Percentiles rank a stretch among this genome's conserved stretches.
These are phyloP conservation scores for Spea multiplicata DNA, from an alignment of 2,113 vertebrate species.

Conservation along the genomic window DNA sequence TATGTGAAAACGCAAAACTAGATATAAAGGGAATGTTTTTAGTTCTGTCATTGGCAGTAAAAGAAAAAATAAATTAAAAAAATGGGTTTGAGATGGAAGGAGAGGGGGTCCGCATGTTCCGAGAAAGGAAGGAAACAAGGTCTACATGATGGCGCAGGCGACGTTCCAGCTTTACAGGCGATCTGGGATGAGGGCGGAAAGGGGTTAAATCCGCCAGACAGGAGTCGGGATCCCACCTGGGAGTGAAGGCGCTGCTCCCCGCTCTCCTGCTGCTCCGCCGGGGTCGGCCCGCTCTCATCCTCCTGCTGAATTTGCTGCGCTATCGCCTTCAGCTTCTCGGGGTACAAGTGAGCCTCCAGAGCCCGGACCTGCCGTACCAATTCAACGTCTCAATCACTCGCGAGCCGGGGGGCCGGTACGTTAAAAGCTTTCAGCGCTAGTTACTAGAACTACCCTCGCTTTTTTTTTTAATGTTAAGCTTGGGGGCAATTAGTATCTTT, in stretches of 20 bases:
- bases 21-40: too few species aligned
- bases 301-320: constrained; percentile 90
- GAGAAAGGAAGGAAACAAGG: neutral
- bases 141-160: too few species aligned
- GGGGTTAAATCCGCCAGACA: neutral
- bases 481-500: too few species aligned
- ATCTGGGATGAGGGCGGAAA: neutral
- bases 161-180: too few species aligned
- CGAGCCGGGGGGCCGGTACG: too few species aligned
- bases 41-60: too few species aligned
- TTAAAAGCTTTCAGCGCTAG: too few species aligned
- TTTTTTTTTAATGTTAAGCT: too few species aligned
- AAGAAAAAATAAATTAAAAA: too few species aligned
- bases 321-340: constrained; percentile 92
- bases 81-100: too few species aligned
- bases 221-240: constrained; percentile 68
- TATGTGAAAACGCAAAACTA: too few species aligned
- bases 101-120: neutral
- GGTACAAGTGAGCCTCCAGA: constrained; percentile 92
- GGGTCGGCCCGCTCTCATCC: constrained; percentile 49
- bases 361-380: constrained; percentile 77
- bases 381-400: neutral
- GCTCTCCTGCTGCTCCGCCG: constrained; percentile 65
- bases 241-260: constrained; percentile 75
- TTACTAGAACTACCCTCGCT: too few species aligned